These are phyloP conservation scores for Bhutanitis thaidina DNA, from an alignment of 2,888 invertebrate species.

Conservation along the genomic window DNA sequence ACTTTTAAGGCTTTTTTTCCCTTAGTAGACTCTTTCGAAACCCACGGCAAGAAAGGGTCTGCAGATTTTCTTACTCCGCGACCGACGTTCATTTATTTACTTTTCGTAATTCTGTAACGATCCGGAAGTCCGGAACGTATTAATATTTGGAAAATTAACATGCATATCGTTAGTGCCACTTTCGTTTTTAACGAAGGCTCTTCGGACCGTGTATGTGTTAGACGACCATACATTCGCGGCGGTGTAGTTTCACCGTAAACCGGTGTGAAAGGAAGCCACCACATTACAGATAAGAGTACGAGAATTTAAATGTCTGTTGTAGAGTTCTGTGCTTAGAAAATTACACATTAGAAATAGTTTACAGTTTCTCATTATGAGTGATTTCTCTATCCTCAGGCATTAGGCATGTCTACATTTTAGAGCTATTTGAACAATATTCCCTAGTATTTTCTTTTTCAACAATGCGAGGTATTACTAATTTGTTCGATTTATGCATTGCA, in stretches of 20 bases:
- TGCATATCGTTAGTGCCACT: conserved; percentile 12
- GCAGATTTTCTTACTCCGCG: too few relatives aligned
- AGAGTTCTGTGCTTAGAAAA: conserved; percentile 27
- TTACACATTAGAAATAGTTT: conserved; percentile 26
- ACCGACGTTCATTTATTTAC: too few relatives aligned
- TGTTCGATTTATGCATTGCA: conserved; percentile 1
- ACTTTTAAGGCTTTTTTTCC: too few relatives aligned
- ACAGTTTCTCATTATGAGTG: conserved; percentile 4
- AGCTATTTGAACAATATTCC: not conserved
- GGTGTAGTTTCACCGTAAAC: conserved; percentile 12
- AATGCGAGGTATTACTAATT: not conserved
- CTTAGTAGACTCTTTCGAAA: too few relatives aligned
- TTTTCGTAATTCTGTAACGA: too few relatives aligned
- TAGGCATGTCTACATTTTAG: not conserved
- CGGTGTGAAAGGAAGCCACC: conserved; percentile 18
- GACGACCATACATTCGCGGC: not conserved
- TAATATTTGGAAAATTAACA: conserved; percentile 9
- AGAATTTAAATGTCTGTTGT: conserved; percentile 8
- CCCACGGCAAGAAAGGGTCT: too few relatives aligned
- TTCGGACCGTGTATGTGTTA: conserved; percentile 4
- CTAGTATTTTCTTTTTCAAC: not conserved
- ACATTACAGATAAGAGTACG: conserved; percentile 1
- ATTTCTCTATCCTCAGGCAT: conserved; percentile 4
- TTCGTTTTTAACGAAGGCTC: conserved; percentile 15
- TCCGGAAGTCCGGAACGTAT: conserved; percentile 2